These are phyloP conservation scores for Trypoxylus dichotomus DNA, from an alignment of 1,140 invertebrate species.

Conservation along the genomic window DNA sequence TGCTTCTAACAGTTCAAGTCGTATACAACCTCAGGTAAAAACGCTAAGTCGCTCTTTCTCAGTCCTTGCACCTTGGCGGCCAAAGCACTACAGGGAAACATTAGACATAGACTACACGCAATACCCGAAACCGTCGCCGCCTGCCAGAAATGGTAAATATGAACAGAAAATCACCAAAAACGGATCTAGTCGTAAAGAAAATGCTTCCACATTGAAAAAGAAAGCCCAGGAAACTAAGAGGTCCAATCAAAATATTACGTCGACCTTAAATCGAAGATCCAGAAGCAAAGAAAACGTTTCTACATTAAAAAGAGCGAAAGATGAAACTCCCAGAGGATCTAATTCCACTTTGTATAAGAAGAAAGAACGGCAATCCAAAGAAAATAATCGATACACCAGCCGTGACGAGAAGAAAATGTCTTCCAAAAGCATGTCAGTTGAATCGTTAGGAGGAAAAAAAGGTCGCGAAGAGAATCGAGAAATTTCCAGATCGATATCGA, in stretches of 20 bases:
- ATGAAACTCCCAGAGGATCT: constrained; percentile 43
- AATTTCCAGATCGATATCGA: constrained; percentile 65
- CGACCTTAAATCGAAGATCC: constrained; percentile 40
- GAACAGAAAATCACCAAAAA: constrained; percentile 53
- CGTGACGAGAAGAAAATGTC: constrained; percentile 57
- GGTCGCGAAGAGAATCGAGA: constrained; percentile 52
- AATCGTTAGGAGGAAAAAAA: constrained; percentile 59
- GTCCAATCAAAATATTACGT: constrained; percentile 40
- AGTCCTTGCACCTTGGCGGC: constrained; percentile 80
- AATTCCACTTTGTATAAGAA: constrained; percentile 50
- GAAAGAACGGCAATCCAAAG: constrained; percentile 52
- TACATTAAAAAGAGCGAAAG: constrained; percentile 39
- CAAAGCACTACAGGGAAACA: constrained; percentile 69
- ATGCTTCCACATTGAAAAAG: constrained; percentile 48
- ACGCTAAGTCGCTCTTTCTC: constrained; percentile 82
- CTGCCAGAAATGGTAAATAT: constrained; percentile 50
- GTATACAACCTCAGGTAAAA: constrained; percentile 63
- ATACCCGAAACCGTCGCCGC: constrained; percentile 55
- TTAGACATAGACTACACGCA: constrained; percentile 81
- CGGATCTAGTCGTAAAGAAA: constrained; percentile 47
- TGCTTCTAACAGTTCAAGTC: constrained; percentile 60
- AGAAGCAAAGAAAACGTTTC: constrained; percentile 49
- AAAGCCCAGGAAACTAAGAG: constrained; percentile 49
- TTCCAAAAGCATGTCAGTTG: constrained; percentile 62
- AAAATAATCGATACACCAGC: constrained; percentile 55